Evolutionary conservation across 2,888 invertebrate species (phyloP).

Genomic region (Pimpla rufipes): DNA sequence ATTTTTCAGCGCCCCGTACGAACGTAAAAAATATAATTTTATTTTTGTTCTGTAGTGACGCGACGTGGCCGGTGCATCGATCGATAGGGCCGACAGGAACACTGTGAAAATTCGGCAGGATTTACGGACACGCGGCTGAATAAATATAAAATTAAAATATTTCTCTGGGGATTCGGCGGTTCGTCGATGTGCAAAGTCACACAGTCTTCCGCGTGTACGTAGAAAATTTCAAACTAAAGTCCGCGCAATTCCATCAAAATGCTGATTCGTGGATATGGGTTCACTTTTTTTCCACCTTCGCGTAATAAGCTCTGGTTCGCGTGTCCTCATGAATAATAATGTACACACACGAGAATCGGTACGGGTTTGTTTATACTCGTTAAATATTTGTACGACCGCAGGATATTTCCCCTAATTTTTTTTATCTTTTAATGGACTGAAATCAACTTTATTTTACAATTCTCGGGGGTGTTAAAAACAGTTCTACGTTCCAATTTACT

Average conservation of each 20-base stretch:
- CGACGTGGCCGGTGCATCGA: constrained; percentile 13
- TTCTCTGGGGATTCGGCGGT: constrained; percentile 42
- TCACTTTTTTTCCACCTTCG: constrained; percentile 11
- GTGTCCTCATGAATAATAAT: constrained; percentile 41
- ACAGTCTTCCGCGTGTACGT: not conserved
- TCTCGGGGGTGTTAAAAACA: not conserved
- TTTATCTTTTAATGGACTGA: not conserved
- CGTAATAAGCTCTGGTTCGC: constrained; percentile 1
- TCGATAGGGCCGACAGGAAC: constrained; percentile 23
- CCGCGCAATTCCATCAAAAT: constrained; percentile 34
- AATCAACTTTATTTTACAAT: not conserved
- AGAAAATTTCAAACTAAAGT: constrained; percentile 27
- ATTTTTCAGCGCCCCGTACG: constrained; percentile 27
- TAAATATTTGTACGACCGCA: constrained; percentile 31
- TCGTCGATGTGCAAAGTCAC: constrained; percentile 40
- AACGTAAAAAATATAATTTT: not conserved
- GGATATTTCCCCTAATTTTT: not conserved
- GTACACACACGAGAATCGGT: constrained; percentile 17
- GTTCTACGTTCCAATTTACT: too few species aligned
- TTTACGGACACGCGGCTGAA: constrained; percentile 28
- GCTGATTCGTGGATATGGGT: constrained; percentile 32
- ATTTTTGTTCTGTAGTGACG: constrained; percentile 4
- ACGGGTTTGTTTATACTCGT: constrained; percentile 43
- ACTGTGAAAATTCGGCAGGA: constrained; percentile 27
- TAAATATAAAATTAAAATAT: constrained; percentile 51